A percentile compares a stretch with the other conserved stretches of the same genome.
Evolutionary conservation across 2,888 invertebrate species (phyloP).

Genomic region (Amaurobius ferox): DNA sequence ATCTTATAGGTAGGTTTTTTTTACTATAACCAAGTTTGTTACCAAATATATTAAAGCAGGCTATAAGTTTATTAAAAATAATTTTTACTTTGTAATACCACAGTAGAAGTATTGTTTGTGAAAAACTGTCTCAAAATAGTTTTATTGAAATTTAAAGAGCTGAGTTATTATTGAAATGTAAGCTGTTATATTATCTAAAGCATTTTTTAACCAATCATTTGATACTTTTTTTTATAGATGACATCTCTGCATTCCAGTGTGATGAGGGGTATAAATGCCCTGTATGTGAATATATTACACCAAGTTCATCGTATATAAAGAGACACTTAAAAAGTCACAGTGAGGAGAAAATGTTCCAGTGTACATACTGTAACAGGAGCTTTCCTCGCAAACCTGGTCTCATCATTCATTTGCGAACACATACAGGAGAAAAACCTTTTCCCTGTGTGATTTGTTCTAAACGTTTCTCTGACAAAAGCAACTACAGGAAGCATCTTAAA

Average conservation of each 20-base stretch:
- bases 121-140: too few relatives aligned
- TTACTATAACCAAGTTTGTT: too few relatives aligned
- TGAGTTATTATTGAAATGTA: too few relatives aligned
- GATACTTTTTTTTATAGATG: background rate
- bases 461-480: conserved; percentile 1
- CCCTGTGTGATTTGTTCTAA: background rate
- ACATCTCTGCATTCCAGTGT: background rate
- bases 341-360: background rate
- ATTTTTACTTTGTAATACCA: too few relatives aligned
- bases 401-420: background rate
- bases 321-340: background rate
- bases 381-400: background rate
- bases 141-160: too few relatives aligned
- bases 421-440: conserved; percentile 6
- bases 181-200: too few relatives aligned
- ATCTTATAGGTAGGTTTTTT: too few relatives aligned
- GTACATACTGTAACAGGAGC: background rate
- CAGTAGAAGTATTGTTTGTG: too few relatives aligned
- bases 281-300: background rate
- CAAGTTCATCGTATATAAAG: background rate
- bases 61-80: too few relatives aligned
- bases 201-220: background rate
- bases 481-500: background rate
- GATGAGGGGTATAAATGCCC: background rate
- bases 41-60: too few relatives aligned